Conservation (phyloP, 2,888 invertebrate species). For the Drosophila buzzatii region DNA sequence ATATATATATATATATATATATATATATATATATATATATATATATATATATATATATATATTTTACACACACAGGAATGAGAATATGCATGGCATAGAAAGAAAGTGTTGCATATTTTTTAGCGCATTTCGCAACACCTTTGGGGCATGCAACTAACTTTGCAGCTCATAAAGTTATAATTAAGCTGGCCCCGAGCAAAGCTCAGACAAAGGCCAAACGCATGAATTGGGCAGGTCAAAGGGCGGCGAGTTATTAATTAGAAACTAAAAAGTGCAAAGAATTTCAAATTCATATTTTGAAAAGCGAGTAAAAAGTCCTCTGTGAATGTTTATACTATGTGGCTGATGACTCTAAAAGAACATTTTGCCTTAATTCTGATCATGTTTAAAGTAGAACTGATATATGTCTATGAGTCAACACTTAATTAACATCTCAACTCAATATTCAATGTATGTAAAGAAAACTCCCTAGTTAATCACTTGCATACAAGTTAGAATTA, state of each 20-base stretch:
- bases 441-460: not conserved
- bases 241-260: slow-evolving; percentile 11
- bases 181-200: slow-evolving; percentile 53
- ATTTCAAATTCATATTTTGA: not conserved
- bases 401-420: not conserved
- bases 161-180: slow-evolving; percentile 61
- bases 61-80: slow-evolving; percentile 16
- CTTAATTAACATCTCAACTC: not conserved
- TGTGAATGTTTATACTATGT: not conserved
- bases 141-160: slow-evolving; percentile 59
- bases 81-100: slow-evolving; percentile 32
- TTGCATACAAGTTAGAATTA: not conserved
- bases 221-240: slow-evolving; percentile 5
- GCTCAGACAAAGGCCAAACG: slow-evolving; percentile 13
- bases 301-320: not conserved
- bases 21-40: not conserved
- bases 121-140: slow-evolving; percentile 58
- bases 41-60: not conserved
- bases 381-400: not conserved
- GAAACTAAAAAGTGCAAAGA: not conserved
- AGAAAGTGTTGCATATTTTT: slow-evolving; percentile 64
- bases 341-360: not conserved
- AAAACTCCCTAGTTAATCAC: not conserved
- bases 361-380: not conserved
- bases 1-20: not conserved